Conservation (phyloP, 2,797 vertebrate species). For the Enteromius thamalakanensis region DNA sequence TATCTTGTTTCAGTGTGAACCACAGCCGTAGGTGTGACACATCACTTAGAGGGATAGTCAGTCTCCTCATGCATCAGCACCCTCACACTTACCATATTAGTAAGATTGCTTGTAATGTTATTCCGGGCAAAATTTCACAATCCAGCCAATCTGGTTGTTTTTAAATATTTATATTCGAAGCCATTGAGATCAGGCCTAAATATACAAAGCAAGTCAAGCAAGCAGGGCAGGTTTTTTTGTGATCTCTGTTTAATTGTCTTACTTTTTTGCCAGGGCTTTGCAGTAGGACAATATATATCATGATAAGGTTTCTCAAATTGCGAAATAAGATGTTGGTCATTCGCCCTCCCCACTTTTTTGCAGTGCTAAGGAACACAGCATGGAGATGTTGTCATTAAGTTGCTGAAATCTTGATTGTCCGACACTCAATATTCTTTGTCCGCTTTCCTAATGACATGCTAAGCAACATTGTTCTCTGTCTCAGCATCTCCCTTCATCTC, state of each 20-base stretch:
- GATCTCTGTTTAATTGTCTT: neutral
- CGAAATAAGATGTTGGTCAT: neutral
- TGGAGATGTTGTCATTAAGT: neutral
- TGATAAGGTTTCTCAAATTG: neutral
- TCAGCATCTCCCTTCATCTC: conserved; percentile 6
- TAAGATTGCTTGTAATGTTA: conserved; percentile 23
- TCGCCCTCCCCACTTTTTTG: neutral
- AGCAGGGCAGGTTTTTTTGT: neutral
- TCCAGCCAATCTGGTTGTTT: neutral
- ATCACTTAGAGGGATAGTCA: conserved; percentile 58
- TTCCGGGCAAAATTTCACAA: neutral
- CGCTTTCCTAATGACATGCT: neutral
- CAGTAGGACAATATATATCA: neutral
- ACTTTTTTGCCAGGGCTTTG: neutral
- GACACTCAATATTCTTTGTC: neutral
- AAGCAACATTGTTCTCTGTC: neutral
- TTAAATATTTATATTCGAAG: neutral
- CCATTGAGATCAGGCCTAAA: conserved; percentile 2
- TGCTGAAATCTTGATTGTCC: neutral
- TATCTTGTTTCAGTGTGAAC: conserved; percentile 65
- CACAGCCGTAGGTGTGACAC: conserved; percentile 53
- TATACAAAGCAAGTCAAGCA: neutral
- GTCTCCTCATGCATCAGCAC: conserved; percentile 44
- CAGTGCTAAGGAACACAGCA: neutral
- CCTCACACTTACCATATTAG: conserved; percentile 4